Evolutionary conservation across 2,797 vertebrate genomes (phyloP).

Genomic region (Pseudomugil gertrudae): DNA sequence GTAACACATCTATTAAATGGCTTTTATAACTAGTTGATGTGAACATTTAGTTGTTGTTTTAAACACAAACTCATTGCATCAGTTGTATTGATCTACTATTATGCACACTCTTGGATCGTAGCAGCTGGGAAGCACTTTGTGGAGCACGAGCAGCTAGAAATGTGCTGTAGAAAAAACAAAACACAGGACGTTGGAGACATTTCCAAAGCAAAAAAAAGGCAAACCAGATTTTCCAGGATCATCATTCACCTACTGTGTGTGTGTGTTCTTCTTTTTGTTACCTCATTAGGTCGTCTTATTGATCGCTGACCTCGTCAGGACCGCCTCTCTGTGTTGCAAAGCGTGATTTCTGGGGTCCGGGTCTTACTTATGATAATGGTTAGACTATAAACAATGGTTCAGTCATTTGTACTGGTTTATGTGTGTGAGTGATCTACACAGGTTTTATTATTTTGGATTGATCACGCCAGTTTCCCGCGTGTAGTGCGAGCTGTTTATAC

Average conservation of each 20-base stretch:
- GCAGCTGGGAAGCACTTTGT: too few species aligned
- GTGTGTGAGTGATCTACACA: background rate
- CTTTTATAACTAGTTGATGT: too few species aligned
- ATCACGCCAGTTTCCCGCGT: background rate
- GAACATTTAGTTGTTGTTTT: too few species aligned
- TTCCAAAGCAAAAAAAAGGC: background rate
- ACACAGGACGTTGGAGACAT: background rate
- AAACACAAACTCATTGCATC: too few species aligned
- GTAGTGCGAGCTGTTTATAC: too few species aligned
- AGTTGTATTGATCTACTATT: too few species aligned
- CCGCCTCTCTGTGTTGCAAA: background rate
- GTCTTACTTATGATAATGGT: background rate
- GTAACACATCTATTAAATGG: background rate
- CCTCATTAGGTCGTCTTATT: background rate
- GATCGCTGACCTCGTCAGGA: slow-evolving; percentile 1
- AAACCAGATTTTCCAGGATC: background rate
- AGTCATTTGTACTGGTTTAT: background rate
- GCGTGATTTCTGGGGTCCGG: background rate
- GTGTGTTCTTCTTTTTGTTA: slow-evolving; percentile 6
- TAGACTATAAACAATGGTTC: background rate
- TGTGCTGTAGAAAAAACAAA: too few species aligned
- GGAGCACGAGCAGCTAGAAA: too few species aligned
- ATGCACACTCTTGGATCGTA: too few species aligned
- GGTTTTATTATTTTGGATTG: slow-evolving; percentile 8
- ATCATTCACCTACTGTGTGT: background rate